Evolutionary conservation across 2,797 vertebrate genomes (phyloP).

Genomic region (Bothrops alternatus): DNA sequence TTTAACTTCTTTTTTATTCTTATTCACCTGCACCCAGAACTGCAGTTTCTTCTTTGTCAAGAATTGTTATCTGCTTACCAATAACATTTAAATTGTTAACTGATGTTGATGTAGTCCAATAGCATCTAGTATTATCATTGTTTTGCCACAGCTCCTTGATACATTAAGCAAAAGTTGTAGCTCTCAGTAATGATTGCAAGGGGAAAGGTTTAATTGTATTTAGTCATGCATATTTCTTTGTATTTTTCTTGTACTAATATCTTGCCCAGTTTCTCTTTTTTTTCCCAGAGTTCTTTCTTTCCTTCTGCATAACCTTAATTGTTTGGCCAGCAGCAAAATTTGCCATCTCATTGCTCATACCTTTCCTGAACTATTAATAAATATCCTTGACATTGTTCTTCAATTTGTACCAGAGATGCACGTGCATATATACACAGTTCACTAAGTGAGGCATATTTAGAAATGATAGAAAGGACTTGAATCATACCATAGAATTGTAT

Average conservation of each 20-base stretch:
- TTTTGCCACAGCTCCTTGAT: background rate
- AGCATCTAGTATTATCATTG: background rate
- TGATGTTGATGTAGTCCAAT: background rate
- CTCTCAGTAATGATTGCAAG: background rate
- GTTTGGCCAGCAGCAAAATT: constrained; percentile 13
- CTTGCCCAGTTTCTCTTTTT: constrained; percentile 11
- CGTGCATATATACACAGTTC: background rate
- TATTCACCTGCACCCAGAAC: background rate
- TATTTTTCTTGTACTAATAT: background rate
- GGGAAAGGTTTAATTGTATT: background rate
- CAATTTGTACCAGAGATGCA: background rate
- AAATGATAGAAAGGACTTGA: background rate
- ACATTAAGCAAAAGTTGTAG: background rate
- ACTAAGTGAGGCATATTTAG: background rate
- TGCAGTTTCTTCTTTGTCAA: background rate
- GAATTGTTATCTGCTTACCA: background rate
- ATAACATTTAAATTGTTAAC: background rate
- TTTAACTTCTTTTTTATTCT: background rate
- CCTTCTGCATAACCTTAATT: constrained; percentile 19
- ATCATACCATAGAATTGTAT: background rate
- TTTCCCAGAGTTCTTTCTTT: background rate
- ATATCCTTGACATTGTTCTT: constrained; percentile 11
- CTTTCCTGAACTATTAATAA: constrained; percentile 30
- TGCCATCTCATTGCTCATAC: constrained; percentile 27
- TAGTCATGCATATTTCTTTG: background rate